Evolutionary conservation across 2,888 invertebrate species (phyloP), one percentile per base, ranked within the genome.

Genomic region (Leptarthrus brevirostris): DNA sequence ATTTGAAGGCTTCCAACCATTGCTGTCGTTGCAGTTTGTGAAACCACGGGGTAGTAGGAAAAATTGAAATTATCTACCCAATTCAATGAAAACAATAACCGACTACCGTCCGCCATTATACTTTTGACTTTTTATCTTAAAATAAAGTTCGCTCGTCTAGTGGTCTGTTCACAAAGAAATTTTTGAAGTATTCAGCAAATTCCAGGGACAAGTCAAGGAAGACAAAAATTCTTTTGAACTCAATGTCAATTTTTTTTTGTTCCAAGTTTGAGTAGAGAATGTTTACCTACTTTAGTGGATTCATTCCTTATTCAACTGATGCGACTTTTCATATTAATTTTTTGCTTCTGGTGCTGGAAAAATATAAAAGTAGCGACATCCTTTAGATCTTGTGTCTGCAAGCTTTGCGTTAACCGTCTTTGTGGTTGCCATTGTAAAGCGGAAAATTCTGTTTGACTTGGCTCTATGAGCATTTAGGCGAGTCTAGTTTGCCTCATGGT

Each of bases 361-460:
- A 40, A 61, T 14, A 22, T 36, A 40, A 30, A 18, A 22, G 40
- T 40, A 61, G 61, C 22, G 40, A 30, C 61, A 18, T 61, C 22
- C 36, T 34, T 40, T 34, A 18, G 36, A 6, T 44, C 22, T 66
- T 49, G 18, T 66, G 66, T 47, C 66, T 66, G 44, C 24, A 44
- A 66, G 26, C 66, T 47, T 24, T 66, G 47, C 49, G 44, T 49
- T 66, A 66, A 66, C 66, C 66, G 34, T 66, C 66, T 66, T 49
- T 66, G 66, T 66, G 49, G 47, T 14, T 40, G 49, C 66, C 16
- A 66, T 66, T 66, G 47, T 66, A 66, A 66, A 66, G 66, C 61
- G 30, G 16, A 66, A 66, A 66, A 47, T 44, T 47, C 34, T 66
- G 66, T 66, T 66, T 66, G 66, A 66, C 66, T 66, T 66, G 66